These are phyloP conservation scores for Lasiurus borealis DNA, from an alignment of 2,113 vertebrate genomes.

Conservation along the genomic window DNA sequence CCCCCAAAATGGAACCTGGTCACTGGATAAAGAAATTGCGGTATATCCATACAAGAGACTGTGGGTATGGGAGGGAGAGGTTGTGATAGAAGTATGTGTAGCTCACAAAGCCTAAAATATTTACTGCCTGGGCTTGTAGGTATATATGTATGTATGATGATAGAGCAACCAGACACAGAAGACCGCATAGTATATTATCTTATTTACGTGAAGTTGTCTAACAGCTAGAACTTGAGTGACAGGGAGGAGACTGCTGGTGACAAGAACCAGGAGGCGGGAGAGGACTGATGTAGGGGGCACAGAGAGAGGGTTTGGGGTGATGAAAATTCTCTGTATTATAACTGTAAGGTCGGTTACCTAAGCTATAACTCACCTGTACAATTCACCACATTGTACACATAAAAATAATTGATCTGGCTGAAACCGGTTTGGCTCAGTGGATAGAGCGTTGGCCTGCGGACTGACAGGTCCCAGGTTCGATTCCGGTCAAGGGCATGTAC, in stretches of 20 bases:
- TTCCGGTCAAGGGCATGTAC: no score
- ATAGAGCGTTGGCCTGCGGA: no score
- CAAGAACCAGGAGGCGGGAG: background rate
- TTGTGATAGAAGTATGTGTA: background rate
- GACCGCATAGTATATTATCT: background rate
- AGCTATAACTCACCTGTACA: background rate
- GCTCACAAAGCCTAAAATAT: background rate
- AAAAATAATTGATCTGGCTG: background rate
- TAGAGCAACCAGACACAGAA: conserved; percentile 6
- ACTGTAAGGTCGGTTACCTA: background rate
- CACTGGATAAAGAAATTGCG: accelerated
- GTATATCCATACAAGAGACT: accelerated
- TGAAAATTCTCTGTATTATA: background rate
- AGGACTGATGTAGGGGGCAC: background rate
- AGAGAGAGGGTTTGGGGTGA: background rate
- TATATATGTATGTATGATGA: background rate
- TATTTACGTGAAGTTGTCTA: background rate
- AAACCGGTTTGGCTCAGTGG: no score
- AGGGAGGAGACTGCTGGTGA: no score
- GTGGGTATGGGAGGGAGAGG: accelerated
- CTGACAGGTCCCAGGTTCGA: no score
- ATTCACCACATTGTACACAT: background rate
- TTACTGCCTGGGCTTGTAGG: background rate
- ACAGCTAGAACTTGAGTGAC: background rate
- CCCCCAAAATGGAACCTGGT: background rate